Conservation (phyloP, 1,140 invertebrate genomes). For the Aphelinus atriplicis region DNA sequence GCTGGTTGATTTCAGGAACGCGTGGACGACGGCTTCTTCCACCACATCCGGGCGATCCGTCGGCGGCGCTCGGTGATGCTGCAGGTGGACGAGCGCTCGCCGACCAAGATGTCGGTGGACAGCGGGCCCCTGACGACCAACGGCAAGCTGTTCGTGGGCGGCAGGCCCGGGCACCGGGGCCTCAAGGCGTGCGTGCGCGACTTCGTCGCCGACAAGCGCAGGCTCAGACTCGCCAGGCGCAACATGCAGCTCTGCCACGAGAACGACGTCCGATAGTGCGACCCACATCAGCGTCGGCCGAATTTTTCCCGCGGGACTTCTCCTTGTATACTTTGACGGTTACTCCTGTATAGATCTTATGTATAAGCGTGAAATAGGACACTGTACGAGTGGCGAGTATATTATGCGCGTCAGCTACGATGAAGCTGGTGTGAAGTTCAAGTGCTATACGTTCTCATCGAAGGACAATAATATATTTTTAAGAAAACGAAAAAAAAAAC, state of each 20-base stretch:
- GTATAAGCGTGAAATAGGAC: slow-evolving; percentile 21
- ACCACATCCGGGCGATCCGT: slow-evolving; percentile 58
- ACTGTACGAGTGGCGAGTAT: background rate
- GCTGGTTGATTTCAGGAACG: slow-evolving; percentile 61
- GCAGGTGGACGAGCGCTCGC: slow-evolving; percentile 68
- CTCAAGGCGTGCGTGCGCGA: slow-evolving; percentile 73
- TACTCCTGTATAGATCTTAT: slow-evolving; percentile 3
- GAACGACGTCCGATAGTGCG: slow-evolving; percentile 63
- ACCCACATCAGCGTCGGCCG: no score
- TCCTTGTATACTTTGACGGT: no score
- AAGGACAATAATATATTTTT: slow-evolving; percentile 68
- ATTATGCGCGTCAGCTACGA: slow-evolving; percentile 16
- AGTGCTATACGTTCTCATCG: slow-evolving; percentile 63
- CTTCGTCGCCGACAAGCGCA: slow-evolving; percentile 68
- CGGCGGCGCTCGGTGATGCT: slow-evolving; percentile 67
- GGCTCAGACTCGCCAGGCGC: slow-evolving; percentile 60
- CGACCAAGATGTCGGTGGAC: slow-evolving; percentile 54
- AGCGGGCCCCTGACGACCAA: slow-evolving; percentile 58
- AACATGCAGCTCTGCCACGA: slow-evolving; percentile 66
- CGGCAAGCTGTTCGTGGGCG: slow-evolving; percentile 63
- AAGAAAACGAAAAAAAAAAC: slow-evolving; percentile 48
- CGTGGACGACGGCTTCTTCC: slow-evolving; percentile 63
- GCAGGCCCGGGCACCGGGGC: slow-evolving; percentile 69
- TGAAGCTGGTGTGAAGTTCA: slow-evolving; percentile 46
- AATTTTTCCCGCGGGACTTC: no score